These are phyloP conservation scores for Chinchilla lanigera DNA, from an alignment of 2,113 vertebrate species.

Conservation along the genomic window DNA sequence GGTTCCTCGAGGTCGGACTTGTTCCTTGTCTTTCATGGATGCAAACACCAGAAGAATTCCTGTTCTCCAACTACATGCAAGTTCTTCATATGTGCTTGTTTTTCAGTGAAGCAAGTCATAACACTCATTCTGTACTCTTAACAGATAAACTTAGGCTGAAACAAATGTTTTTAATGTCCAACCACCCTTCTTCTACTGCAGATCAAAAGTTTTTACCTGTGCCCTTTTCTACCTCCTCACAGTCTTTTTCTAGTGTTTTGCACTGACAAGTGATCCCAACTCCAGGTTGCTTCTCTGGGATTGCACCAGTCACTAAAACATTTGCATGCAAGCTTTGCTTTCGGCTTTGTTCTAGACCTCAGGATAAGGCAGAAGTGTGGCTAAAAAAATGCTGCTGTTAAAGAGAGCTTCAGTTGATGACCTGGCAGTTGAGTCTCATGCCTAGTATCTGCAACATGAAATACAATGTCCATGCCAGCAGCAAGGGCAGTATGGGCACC, in stretches of 20 bases:
- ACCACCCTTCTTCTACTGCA: not conserved
- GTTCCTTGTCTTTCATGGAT: not conserved
- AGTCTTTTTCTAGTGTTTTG: not conserved
- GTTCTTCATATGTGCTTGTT: slow-evolving; percentile 13
- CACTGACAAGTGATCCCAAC: not conserved
- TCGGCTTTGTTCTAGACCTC: not conserved
- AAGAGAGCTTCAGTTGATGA: not conserved
- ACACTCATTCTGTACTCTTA: not conserved
- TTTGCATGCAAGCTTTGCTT: not conserved
- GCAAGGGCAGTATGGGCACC: not conserved
- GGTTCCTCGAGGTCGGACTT: not conserved
- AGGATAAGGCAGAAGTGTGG: not conserved
- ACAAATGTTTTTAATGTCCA: not conserved
- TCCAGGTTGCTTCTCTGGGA: not conserved
- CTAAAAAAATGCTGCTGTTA: not conserved
- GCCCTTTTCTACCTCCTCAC: not conserved
- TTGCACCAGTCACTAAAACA: not conserved
- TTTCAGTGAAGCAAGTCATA: not conserved
- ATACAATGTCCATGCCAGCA: not conserved
- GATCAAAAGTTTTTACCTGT: not conserved
- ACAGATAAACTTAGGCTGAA: not conserved
- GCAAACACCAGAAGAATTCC: not conserved
- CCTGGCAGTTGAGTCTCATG: fast-evolving
- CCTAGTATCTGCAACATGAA: not conserved
- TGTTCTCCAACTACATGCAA: not conserved